Conservation (phyloP, 2,888 invertebrate species). For the Pomacea canaliculata region DNA sequence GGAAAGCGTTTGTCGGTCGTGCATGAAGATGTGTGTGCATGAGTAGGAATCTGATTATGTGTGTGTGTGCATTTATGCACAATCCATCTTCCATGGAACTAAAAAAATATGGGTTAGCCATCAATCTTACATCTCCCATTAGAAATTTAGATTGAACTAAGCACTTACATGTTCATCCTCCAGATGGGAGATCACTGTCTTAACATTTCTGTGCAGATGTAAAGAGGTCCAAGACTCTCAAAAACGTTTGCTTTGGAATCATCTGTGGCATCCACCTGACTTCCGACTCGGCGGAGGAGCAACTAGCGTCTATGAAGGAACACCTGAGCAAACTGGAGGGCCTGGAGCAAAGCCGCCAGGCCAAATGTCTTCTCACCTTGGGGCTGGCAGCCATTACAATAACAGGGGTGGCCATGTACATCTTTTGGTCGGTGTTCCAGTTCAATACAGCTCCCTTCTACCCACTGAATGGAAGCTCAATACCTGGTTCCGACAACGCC, state of each 20-base stretch:
- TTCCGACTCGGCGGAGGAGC: neutral
- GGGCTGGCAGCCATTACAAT: conserved; percentile 18
- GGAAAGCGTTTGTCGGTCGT: no score
- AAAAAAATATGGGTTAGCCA: no score
- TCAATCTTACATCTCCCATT: no score
- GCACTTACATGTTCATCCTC: no score
- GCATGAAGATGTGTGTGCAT: no score
- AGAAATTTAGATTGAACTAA: no score
- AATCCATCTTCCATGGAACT: no score
- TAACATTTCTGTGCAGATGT: neutral
- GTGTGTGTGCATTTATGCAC: no score
- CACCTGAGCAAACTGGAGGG: conserved; percentile 10
- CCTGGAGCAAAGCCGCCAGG: conserved; percentile 2
- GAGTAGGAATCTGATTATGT: no score
- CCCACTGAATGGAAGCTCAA: neutral
- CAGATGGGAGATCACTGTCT: no score
- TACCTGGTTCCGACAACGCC: no score
- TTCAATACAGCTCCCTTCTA: conserved; percentile 25
- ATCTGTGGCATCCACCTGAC: conserved; percentile 3
- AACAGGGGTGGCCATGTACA: conserved; percentile 28
- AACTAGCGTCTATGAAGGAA: neutral
- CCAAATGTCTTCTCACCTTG: conserved; percentile 9
- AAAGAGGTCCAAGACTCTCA: neutral
- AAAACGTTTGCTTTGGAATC: conserved; percentile 8
- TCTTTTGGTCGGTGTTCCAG: conserved; percentile 30